Evolutionary conservation across 2,797 vertebrate genomes (phyloP), one percentile per base, ranked within the genome.

Genomic region (Microctenopoma steveboyesi): DNA sequence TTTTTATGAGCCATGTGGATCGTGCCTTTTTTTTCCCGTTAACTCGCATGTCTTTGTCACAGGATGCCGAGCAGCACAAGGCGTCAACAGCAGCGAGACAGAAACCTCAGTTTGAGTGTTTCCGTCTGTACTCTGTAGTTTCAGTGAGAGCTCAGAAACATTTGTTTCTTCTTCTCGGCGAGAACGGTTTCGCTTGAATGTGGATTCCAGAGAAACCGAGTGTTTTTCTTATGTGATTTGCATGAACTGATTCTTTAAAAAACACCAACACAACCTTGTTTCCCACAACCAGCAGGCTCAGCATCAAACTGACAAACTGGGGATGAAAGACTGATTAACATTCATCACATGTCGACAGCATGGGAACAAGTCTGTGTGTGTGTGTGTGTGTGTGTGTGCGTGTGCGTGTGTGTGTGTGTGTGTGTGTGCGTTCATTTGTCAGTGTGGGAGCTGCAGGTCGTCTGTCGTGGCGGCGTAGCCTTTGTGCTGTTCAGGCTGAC

Each of bases 61-160:
- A 91, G 86, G 89, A 91, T 85, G 79, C 33, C 4, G 13, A 56
- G 53, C 22, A 27, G 66, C 63, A 72, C 72, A 76, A 81, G 85
- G 83, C 46, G 69, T 62, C 15, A 16, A 73, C 61, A 18, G 30
- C 49, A 60, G 6, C 28, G 13, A 40, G 10, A 68, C 72, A 64
- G 59, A 64, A 58, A 61, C 48, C 40, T 22, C 16, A 45, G 43
- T 5, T 16, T n/a, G 43, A 7, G 43, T 45, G 43, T 45, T 45
- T n/a, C 15, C n/a, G 45, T 47, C n/a, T 18, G 15, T 45, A n/a
- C 16, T 45, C 15, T 8, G 14, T 43, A 43, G 42, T 43, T 14
- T 43, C 6, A 16, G 6, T 13, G 42, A 11, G 5, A 37, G 35
- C 35, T 37, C 15, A 16, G 15, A 7, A 52, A 43, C 61, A 64